These are phyloP conservation scores for Macrotus californicus DNA, from an alignment of 2,113 vertebrate genomes.

Conservation along the genomic window DNA sequence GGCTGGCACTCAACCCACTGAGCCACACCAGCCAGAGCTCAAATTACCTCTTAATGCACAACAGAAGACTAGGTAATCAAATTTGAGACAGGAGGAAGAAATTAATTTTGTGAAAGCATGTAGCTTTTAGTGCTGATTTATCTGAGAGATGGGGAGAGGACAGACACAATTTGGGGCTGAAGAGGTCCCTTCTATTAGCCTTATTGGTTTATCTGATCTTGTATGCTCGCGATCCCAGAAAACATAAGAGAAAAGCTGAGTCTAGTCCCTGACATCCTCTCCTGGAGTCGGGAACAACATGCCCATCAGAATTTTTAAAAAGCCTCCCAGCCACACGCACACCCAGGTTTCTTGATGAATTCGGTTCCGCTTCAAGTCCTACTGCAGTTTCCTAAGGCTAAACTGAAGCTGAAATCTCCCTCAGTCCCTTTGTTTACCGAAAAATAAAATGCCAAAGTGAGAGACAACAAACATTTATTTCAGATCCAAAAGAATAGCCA, in stretches of 20 bases:
- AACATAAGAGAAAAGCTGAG: not conserved
- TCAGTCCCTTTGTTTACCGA: not conserved
- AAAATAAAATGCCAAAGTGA: not conserved
- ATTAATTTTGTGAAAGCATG: not conserved
- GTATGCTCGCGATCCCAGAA: not conserved
- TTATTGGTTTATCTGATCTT: not conserved
- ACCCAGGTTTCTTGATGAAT: not conserved
- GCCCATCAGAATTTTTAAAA: not conserved
- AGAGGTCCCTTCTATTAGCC: not conserved
- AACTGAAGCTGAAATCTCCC: not conserved
- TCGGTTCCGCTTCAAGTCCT: not conserved
- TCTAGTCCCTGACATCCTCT: not conserved
- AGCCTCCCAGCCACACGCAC: not conserved
- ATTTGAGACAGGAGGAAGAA: not conserved
- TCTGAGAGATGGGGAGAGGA: not conserved
- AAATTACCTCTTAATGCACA: not conserved
- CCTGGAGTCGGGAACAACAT: not conserved
- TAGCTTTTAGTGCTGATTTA: not conserved
- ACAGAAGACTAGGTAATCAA: not conserved
- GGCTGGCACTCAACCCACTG: too few relatives aligned
- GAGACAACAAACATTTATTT: not conserved
- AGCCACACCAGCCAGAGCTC: too few relatives aligned
- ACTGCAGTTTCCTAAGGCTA: not conserved
- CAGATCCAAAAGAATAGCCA: not conserved
- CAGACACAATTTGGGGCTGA: not conserved